These are phyloP conservation scores for Larimichthys crocea DNA, from an alignment of 2,113 vertebrate genomes.

Conservation along the genomic window DNA sequence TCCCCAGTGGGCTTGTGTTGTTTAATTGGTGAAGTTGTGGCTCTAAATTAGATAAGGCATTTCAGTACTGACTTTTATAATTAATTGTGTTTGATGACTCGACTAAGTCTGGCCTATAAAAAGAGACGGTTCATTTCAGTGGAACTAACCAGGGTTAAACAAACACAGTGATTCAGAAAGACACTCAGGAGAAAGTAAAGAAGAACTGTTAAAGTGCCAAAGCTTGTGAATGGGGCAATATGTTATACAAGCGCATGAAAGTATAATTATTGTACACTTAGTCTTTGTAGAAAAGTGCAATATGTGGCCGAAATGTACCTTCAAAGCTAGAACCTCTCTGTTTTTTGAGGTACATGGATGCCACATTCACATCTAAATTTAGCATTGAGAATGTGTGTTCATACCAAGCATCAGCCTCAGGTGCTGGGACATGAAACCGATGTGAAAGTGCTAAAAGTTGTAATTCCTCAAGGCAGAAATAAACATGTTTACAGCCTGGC, in stretches of 20 bases:
- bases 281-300: not conserved
- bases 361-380: not conserved
- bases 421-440: too few relatives aligned
- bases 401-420: too few relatives aligned
- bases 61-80: conserved; percentile 43
- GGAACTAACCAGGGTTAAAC: conserved; percentile 43
- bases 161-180: conserved; percentile 46
- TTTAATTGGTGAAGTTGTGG: conserved; percentile 60
- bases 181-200: not conserved
- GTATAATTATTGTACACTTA: not conserved
- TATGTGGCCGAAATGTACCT: not conserved
- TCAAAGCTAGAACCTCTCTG: not conserved
- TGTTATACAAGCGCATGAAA: not conserved
- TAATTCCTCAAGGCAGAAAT: too few relatives aligned
- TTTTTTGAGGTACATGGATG: too few relatives aligned
- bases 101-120: conserved; percentile 40
- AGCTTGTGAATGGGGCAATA: not conserved
- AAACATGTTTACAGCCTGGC: too few relatives aligned
- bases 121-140: conserved; percentile 34
- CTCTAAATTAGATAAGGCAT: conserved; percentile 59
- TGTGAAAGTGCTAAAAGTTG: too few relatives aligned
- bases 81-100: conserved; percentile 43
- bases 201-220: not conserved
- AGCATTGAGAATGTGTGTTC: not conserved
- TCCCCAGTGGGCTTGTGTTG: conserved; percentile 35